These are phyloP conservation scores for Cyaniris semiargus DNA, from an alignment of 2,888 invertebrate species.

Conservation along the genomic window DNA sequence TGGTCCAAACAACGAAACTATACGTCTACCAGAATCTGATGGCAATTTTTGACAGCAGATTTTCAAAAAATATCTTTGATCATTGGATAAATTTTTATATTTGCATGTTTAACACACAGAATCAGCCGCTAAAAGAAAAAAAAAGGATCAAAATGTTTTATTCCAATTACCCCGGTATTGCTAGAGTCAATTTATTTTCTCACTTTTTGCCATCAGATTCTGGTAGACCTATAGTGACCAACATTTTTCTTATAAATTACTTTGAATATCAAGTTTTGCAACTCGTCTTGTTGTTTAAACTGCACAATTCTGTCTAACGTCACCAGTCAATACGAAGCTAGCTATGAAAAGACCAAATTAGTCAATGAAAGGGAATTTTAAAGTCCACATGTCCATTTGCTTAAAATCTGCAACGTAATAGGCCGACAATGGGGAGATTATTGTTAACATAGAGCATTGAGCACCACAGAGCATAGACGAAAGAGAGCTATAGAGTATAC, in stretches of 20 bases:
- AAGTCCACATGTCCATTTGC: slow-evolving; percentile 5
- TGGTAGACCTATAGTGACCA: no score
- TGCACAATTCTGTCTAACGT: not conserved
- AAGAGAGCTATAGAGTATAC: not conserved
- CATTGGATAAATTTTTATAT: no score
- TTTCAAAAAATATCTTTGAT: no score
- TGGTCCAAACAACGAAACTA: no score
- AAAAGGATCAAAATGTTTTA: no score
- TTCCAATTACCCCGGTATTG: no score
- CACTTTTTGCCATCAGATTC: no score
- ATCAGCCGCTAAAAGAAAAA: no score
- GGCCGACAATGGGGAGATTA: slow-evolving; percentile 11
- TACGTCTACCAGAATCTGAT: no score
- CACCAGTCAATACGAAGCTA: not conserved
- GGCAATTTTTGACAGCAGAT: no score
- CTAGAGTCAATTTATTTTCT: no score
- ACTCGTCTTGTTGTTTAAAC: not conserved
- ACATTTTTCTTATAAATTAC: not conserved
- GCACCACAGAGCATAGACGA: not conserved
- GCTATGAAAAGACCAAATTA: not conserved
- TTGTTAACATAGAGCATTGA: slow-evolving; percentile 2
- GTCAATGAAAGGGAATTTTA: not conserved
- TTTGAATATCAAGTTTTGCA: not conserved
- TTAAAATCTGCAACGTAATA: slow-evolving; percentile 28
- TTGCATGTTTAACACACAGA: no score